Evolutionary conservation across 2,888 invertebrate species (phyloP), one percentile per base, ranked within the genome.

Genomic region (Belgica antarctica): DNA sequence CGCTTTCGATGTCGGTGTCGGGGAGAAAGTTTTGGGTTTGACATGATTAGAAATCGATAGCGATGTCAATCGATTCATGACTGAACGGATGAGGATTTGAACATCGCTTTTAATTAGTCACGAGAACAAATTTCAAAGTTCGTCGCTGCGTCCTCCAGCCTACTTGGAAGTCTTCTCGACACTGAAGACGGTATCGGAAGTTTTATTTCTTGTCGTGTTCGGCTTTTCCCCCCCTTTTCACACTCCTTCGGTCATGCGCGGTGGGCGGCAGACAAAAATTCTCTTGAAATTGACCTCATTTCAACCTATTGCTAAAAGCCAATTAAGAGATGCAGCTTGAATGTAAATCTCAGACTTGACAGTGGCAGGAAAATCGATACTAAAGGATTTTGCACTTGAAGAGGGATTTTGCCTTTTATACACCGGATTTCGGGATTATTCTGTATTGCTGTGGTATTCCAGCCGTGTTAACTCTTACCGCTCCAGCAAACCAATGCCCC

Each of bases 301-400:
- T 52, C 22, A 12, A 19, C 2, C 7, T 5, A 5, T 17, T 22
- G 7, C 17, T 7, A 31, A 52, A 52, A 52, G 22, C 17, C 22
- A 52, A 52, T 52, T 52, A 52, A 52, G 52, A 19, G 52, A 52
- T 52, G 52, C 52, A 52, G 12, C 41, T 52, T n/a, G 52, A 52
- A 52, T 41, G 41, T 41, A 41, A 41, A 41, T 41, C 41, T 41
- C 10, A 12, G 41, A n/a, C 41, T 41, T 41, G 41, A 41, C 15
- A 15, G 12, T 41, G 3, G 7, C 7, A 4, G n/a, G 10, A 41
- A 41, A 41, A 41, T 41, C 41, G 41, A 41, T 41, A 41, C 41
- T 41, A 12, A 41, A 41, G 15, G 41, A 41, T 41, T 41, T 41
- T 41, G 2, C 2, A 2, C 15, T 12, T 41, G 15, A n/a, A n/a